Base-by-base conservation (phyloP, 2,888 invertebrate species). In the Eupeodes luniger region DNA sequence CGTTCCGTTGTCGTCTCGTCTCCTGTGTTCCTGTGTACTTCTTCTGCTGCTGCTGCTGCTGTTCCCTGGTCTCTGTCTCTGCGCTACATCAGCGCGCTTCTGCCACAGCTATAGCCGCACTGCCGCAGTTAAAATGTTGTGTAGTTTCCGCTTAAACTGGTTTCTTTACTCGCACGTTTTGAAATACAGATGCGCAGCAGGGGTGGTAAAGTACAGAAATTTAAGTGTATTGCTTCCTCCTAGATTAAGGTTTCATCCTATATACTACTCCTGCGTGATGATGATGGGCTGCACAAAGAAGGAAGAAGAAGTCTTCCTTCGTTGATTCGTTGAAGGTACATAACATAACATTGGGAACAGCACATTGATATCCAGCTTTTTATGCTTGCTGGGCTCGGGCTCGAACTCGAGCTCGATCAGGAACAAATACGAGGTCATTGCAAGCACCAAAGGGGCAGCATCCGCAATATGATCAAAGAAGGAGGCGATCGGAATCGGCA, bases 131-230 rank as follows among this genome's bases (percentile, higher is more conserved):
- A 91, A 92, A 92, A 91, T 91, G 92, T 91, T 91, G 92, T 93
- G 92, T 92, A 93, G 93, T 93, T 93, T 93, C 93, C 93, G 93
- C 92, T 93, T 91, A 92, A 93, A 93, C 93, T 93, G 93, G 93
- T 93, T 93, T 91, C 91, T 91, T 89, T 89, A 78, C 86, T 81
- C 80, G 69, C 64, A 85, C 89, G 82, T 72, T 85, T 75, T 62
- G 57, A 72, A 77, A 88, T 36, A 81, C 87, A 84, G 84, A 84
- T 85, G 77, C 72, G 85, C 84, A 75, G 62, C 75, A 72, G 59
- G 57, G 75, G 75, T 59, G 62, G 75, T 85, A 66, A 81, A 78
- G 85, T 88, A 85, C 74, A 85, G 55, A 81, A 69, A 81, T 74
- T 81, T 77, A 85, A 88, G 81, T 85, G 77, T 70, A 81, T 47